A percentile compares a stretch with the other conserved stretches of the same genome.
These are phyloP conservation scores for Argyrosomus japonicus DNA, from an alignment of 2,113 vertebrate genomes.

Conservation along the genomic window DNA sequence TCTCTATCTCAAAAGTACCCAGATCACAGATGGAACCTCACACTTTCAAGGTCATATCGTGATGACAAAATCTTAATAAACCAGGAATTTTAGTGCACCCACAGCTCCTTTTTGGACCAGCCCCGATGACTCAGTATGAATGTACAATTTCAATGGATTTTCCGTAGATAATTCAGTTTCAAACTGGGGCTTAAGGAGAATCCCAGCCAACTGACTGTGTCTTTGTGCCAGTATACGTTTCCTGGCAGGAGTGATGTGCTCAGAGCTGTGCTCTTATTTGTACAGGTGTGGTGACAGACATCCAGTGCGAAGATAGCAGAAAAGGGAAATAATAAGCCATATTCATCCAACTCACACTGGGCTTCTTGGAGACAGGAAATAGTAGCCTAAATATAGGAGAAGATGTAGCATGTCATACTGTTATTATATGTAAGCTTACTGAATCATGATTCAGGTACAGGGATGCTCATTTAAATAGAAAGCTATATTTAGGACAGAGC, in stretches of 20 bases:
- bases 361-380: constrained; percentile 51
- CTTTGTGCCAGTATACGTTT: constrained; percentile 49
- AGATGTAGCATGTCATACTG: constrained; percentile 50
- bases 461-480: constrained; percentile 38
- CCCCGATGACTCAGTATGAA: constrained; percentile 2
- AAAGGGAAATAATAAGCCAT: constrained; percentile 62
- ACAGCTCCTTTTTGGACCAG: background rate
- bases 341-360: constrained; percentile 62
- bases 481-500: constrained; percentile 27
- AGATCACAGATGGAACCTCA: background rate
- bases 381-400: constrained; percentile 65
- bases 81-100: background rate
- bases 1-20: background rate
- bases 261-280: constrained; percentile 60
- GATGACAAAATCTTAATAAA: background rate
- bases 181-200: constrained; percentile 42
- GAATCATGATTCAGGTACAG: constrained; percentile 42
- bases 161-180: constrained; percentile 28
- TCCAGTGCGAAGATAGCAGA: constrained; percentile 52
- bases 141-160: constrained; percentile 16
- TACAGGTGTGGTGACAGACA: constrained; percentile 70
- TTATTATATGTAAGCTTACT: constrained; percentile 49
- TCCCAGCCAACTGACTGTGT: constrained; percentile 46
- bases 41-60: background rate
- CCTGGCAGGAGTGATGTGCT: constrained; percentile 40